A percentile compares a stretch with the other conserved stretches of the same genome.
Conservation (phyloP, 2,113 vertebrate species). For the Bettongia penicillata region DNA sequence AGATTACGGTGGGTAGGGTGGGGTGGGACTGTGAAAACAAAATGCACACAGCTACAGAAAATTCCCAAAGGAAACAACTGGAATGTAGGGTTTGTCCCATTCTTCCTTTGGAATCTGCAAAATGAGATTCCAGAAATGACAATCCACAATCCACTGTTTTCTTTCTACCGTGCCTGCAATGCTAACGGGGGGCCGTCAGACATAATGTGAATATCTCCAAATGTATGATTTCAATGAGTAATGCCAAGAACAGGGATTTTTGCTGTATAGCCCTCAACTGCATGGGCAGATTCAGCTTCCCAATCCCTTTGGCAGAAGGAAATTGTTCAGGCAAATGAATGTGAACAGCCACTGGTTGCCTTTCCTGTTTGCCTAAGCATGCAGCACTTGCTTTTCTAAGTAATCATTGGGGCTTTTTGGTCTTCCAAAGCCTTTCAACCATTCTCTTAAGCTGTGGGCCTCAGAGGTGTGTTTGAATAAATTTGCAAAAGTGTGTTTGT, state of each 20-base stretch:
- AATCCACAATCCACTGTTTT: conserved; percentile 24
- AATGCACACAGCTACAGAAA: neutral
- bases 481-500: conserved; percentile 17
- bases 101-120: conserved; percentile 35
- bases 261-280: neutral
- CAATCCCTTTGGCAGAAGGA: neutral
- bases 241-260: neutral
- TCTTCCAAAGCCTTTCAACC: neutral
- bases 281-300: neutral
- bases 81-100: conserved; percentile 20
- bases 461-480: neutral
- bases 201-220: conserved; percentile 3
- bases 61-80: neutral
- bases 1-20: neutral
- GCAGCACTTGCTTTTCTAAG: neutral
- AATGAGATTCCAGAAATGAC: conserved; percentile 50
- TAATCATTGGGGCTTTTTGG: neutral
- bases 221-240: neutral
- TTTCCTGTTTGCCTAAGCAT: neutral
- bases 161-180: conserved; percentile 8
- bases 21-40: neutral
- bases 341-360: neutral
- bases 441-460: conserved; percentile 19
- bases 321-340: neutral
- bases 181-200: conserved; percentile 5